Evolutionary conservation across 2,797 vertebrate genomes (phyloP), one percentile per base, ranked within the genome.

Genomic region (Sebastes oblongus): DNA sequence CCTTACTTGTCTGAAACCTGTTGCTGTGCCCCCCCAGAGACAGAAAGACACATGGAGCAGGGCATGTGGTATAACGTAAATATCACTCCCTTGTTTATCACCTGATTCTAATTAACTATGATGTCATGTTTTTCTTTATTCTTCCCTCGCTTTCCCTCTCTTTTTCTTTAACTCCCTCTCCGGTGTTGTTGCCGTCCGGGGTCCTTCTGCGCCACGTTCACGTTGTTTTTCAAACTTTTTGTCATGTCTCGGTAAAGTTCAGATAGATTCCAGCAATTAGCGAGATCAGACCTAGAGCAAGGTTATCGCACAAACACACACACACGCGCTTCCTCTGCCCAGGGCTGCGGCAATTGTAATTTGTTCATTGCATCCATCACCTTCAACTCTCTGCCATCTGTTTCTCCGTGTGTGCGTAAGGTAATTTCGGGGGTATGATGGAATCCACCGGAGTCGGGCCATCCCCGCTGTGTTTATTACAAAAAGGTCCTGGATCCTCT

Each of bases 71-170:
- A 69, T 94, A 94, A 93, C 77, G 80, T 95, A 96, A 95, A 95
- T 96, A 96, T 89, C 91, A 90, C 88, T 87, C 86, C 67, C 83
- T 89, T 94, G 91, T 95, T 95, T 94, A 93, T 92, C 94, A 93
- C 91, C 95, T 95, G 96, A 96, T 94, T 95, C 93, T 94, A 93
- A 96, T 95, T 95, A 96, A 93, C 89, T 88, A 91, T 95, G 94
- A 95, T 92, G 94, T 95, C 93, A 95, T 91, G 11, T 93, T 81
- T 92, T 93, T 94, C 88, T 91, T 88, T 91, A 84, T 86, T 86
- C 86, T 39, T 71, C 81, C 75, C 79, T 84, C 24, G 70, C 75
- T 73, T 77, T 80, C 85, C 71, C 72, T 84, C 76, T 71, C 36
- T 77, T 81, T 81, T 67, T 55, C 86, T 86, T 84, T 62, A 78